A percentile compares a stretch with the other conserved stretches of the same genome.
phyloP scores from a whole-genome alignment of 2,113 vertebrate species.

The Serilophus lunatus region DNA sequence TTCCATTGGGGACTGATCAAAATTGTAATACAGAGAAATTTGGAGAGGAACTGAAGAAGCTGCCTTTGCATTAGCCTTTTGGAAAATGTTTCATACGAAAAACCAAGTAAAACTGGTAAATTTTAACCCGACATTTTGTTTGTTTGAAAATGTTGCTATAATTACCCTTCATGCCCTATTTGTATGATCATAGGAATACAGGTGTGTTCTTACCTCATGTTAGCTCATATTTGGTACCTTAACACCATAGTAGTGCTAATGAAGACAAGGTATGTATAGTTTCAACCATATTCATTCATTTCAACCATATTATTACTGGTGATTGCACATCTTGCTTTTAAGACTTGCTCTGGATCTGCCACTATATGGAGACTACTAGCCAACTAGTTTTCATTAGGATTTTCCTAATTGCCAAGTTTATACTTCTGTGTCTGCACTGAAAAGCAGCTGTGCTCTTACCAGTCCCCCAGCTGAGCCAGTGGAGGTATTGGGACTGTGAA shows the following conservation, averaged over 20 bases:
- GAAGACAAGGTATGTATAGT: background rate
- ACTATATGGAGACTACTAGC: background rate
- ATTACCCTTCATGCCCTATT: background rate
- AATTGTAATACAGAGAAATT: background rate
- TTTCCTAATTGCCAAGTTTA: background rate
- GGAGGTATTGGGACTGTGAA: background rate
- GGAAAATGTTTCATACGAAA: background rate
- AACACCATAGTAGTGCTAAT: background rate
- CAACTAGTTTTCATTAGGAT: background rate
- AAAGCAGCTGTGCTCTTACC: background rate
- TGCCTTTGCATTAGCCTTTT: conserved; percentile 74
- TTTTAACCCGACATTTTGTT: background rate
- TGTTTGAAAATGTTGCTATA: background rate
- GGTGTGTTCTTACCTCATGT: background rate
- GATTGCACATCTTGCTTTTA: background rate
- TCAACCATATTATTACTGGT: background rate
- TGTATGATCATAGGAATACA: background rate
- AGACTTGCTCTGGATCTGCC: background rate
- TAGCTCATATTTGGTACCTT: background rate
- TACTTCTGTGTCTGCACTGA: background rate
- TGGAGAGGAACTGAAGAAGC: background rate
- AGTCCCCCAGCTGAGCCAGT: background rate
- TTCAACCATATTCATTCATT: background rate
- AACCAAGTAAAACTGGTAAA: background rate
- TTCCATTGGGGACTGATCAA: background rate